Conservation (phyloP, 2,797 vertebrate genomes). For the Eurystomus glaucurus region DNA sequence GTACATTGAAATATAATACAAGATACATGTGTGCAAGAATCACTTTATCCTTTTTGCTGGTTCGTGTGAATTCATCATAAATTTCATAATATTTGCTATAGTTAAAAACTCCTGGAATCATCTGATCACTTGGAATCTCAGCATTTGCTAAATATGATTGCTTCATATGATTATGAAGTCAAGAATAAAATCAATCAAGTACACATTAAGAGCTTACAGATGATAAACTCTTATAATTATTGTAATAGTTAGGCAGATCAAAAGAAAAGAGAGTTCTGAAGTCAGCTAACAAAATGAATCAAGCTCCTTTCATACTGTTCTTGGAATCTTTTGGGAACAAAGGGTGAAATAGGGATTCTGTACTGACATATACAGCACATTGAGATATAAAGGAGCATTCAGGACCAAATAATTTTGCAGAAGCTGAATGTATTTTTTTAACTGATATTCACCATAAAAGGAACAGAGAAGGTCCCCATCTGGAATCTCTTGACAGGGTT, state of each 20-base stretch:
- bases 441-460: neutral
- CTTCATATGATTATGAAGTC: neutral
- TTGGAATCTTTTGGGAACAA: neutral
- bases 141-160: conserved; percentile 2
- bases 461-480: neutral
- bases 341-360: neutral
- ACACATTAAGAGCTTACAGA: neutral
- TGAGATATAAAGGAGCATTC: neutral
- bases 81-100: neutral
- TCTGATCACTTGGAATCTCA: neutral
- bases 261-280: neutral
- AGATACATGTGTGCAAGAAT: neutral
- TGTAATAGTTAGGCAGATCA: neutral
- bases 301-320: neutral
- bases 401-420: neutral
- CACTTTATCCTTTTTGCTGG: neutral
- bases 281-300: neutral
- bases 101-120: neutral
- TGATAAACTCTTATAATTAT: neutral
- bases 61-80: neutral
- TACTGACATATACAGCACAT: neutral
- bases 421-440: neutral
- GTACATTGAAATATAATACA: neutral
- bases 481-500: neutral
- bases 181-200: neutral